These are phyloP conservation scores for Ametastegia equiseti DNA, from an alignment of 2,888 invertebrate species.

Conservation along the genomic window DNA sequence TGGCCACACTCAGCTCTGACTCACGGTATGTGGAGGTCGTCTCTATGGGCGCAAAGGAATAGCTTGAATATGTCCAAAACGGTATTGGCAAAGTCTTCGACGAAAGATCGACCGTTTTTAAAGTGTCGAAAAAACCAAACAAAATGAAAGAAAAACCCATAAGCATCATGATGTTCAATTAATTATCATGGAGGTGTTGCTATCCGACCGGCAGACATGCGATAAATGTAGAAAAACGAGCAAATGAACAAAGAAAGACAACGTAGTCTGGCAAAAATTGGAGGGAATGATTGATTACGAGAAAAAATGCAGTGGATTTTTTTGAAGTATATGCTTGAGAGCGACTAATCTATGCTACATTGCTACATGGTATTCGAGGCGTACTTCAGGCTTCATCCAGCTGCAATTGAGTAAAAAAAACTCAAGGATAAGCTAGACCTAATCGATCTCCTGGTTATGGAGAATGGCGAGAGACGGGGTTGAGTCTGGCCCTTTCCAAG, in stretches of 20 bases:
- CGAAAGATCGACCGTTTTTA: background rate
- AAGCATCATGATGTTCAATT: too few relatives aligned
- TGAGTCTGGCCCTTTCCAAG: constrained; percentile 32
- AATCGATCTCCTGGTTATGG: constrained; percentile 34
- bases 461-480: constrained; percentile 40
- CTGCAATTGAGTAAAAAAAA: constrained; percentile 34
- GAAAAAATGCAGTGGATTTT: background rate
- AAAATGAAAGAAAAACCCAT: background rate
- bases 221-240: too few relatives aligned
- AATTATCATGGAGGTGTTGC: too few relatives aligned
- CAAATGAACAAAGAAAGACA: too few relatives aligned
- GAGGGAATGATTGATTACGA: background rate
- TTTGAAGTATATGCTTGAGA: background rate
- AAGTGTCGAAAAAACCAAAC: background rate
- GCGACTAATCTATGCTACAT: background rate
- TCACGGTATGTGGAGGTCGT: constrained; percentile 30
- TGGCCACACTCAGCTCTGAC: background rate
- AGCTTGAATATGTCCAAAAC: background rate
- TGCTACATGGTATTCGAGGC: background rate
- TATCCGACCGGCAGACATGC: too few relatives aligned
- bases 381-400: background rate
- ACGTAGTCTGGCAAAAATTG: too few relatives aligned
- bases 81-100: background rate
- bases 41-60: background rate
- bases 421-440: constrained; percentile 20